phyloP scores from a whole-genome alignment of 2,113 vertebrate species.

The Vireo altiloquus region DNA sequence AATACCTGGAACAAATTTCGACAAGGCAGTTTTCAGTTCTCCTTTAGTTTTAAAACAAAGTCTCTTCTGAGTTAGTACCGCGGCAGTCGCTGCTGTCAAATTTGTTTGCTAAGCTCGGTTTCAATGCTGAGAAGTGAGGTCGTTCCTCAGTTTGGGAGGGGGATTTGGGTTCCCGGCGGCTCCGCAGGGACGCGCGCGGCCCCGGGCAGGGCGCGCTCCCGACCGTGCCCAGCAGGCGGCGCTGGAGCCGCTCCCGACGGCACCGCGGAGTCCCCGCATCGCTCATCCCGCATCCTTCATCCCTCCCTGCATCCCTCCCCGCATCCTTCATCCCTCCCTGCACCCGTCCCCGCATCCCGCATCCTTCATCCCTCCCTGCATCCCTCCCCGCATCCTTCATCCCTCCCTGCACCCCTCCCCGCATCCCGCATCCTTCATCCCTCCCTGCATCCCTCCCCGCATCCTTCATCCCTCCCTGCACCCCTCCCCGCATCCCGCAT shows the following conservation, averaged over 20 bases:
- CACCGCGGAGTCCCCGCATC: no score
- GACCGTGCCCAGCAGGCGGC: not conserved
- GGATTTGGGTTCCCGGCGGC: fast-evolving
- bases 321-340: no score
- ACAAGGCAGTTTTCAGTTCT: not conserved
- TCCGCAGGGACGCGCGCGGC: not conserved
- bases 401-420: no score
- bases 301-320: no score
- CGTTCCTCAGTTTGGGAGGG: fast-evolving
- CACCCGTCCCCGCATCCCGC: no score
- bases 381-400: no score
- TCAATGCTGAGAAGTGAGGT: fast-evolving
- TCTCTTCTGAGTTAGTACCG: not conserved
- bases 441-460: no score
- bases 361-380: no score
- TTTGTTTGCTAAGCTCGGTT: not conserved
- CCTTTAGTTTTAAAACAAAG: not conserved
- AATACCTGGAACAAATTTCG: not conserved
- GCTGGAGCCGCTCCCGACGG: no score
- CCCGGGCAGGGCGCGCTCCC: not conserved
- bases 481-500: no score
- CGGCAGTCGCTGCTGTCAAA: not conserved
- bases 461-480: not conserved
- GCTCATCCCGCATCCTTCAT: no score
- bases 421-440: not conserved